Evolutionary conservation across 2,888 invertebrate genomes (phyloP).

Genomic region (Drosophila recens): DNA sequence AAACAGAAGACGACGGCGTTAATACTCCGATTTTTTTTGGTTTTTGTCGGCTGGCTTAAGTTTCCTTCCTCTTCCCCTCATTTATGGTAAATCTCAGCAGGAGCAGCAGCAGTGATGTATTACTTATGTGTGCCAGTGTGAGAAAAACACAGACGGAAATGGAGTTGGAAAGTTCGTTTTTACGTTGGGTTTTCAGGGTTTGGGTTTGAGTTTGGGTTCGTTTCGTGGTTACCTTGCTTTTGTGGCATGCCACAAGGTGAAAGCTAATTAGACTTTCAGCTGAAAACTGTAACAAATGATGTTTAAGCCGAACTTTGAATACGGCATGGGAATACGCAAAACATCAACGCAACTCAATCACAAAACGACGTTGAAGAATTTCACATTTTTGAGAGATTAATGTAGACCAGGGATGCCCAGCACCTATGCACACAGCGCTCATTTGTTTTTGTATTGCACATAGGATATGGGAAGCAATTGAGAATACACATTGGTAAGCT

Average conservation of each 20-base stretch:
- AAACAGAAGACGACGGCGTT: constrained; percentile 58
- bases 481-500: too few species aligned
- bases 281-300: constrained; percentile 59
- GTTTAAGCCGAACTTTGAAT: constrained; percentile 13
- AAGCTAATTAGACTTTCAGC: constrained; percentile 72
- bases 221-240: constrained; percentile 13
- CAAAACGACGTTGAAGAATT: constrained; percentile 1
- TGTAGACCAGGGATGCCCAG: too few species aligned
- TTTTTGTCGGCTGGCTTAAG: constrained; percentile 45
- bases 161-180: constrained; percentile 49
- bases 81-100: constrained; percentile 56
- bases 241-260: constrained; percentile 70
- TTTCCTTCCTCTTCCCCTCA: constrained; percentile 3
- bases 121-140: constrained; percentile 33
- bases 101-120: constrained; percentile 64
- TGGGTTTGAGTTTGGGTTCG: constrained; percentile 16
- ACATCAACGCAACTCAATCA: constrained; percentile 10
- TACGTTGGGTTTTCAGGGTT: constrained; percentile 7
- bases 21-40: constrained; percentile 32
- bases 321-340: neutral
- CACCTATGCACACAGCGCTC: too few species aligned
- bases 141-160: constrained; percentile 41
- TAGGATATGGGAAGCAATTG: too few species aligned
- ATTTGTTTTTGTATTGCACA: too few species aligned
- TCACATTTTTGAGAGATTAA: neutral